Conservation (phyloP, 2,888 invertebrate genomes). For the Coremacera marginata region DNA sequence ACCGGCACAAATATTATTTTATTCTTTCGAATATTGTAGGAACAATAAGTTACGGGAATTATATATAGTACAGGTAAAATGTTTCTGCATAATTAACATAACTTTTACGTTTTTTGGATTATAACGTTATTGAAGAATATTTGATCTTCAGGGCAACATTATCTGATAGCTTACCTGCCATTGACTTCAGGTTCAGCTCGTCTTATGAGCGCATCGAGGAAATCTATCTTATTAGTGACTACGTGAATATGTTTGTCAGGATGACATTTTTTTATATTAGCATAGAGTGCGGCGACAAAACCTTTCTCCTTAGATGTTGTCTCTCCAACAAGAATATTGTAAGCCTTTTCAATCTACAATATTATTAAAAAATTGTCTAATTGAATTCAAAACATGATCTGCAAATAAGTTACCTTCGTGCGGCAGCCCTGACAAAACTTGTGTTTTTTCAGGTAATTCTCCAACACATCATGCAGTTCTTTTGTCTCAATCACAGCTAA, state of each 20-base stretch:
- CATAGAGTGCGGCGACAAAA: constrained; percentile 87
- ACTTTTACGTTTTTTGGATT: too few species aligned
- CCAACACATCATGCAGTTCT: constrained; percentile 86
- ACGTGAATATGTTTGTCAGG: constrained; percentile 90
- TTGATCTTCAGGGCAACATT: background rate
- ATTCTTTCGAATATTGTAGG: too few species aligned
- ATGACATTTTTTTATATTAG: constrained; percentile 87
- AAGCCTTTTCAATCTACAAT: constrained; percentile 78
- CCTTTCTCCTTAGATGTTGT: constrained; percentile 90
- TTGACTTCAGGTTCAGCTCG: constrained; percentile 92
- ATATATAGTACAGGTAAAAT: too few species aligned
- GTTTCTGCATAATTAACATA: too few species aligned
- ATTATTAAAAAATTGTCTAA: background rate
- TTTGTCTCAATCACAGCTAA: constrained; percentile 89
- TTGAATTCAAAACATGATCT: background rate
- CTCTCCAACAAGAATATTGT: constrained; percentile 87
- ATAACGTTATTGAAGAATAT: background rate
- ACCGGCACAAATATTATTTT: too few species aligned
- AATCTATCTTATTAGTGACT: constrained; percentile 84
- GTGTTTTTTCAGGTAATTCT: constrained; percentile 92
- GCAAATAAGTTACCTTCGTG: constrained; percentile 78
- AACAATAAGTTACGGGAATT: too few species aligned
- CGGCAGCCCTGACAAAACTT: constrained; percentile 95
- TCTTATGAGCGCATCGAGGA: constrained; percentile 87
- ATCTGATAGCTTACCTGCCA: constrained; percentile 74